Conservation (phyloP, 1,140 invertebrate species). For the Cotesia glomerata region DNA sequence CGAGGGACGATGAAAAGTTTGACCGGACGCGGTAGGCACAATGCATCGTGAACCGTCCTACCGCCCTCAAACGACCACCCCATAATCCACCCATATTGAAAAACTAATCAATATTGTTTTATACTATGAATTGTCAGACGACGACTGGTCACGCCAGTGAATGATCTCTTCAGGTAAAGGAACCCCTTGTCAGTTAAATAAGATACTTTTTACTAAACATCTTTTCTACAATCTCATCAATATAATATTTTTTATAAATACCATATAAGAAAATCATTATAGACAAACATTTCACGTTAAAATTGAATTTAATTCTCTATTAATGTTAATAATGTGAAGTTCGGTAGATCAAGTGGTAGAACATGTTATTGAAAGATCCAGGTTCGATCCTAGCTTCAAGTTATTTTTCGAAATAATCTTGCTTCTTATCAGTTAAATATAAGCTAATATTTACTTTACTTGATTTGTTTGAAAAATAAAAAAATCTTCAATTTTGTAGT, state of each 20-base stretch:
- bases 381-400: too few relatives aligned
- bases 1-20: conserved; percentile 57
- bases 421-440: too few relatives aligned
- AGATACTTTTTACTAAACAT: background rate
- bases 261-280: too few relatives aligned
- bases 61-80: conserved; percentile 43
- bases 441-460: too few relatives aligned
- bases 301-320: too few relatives aligned
- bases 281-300: too few relatives aligned
- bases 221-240: background rate
- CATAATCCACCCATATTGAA: conserved; percentile 51
- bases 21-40: conserved; percentile 54
- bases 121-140: conserved; percentile 35
- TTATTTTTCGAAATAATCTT: too few relatives aligned
- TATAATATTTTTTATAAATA: background rate
- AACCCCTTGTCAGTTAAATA: background rate
- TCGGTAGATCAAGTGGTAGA: too few relatives aligned
- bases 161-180: conserved; percentile 35
- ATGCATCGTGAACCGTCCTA: conserved; percentile 51
- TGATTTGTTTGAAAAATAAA: too few relatives aligned
- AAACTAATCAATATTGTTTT: conserved; percentile 59
- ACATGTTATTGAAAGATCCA: too few relatives aligned
- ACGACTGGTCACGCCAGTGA: conserved; percentile 21
- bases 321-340: too few relatives aligned
- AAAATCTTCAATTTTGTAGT: too few relatives aligned